Evolutionary conservation across 2,113 vertebrate genomes (phyloP).

Genomic region (Poeciliopsis prolifica): DNA sequence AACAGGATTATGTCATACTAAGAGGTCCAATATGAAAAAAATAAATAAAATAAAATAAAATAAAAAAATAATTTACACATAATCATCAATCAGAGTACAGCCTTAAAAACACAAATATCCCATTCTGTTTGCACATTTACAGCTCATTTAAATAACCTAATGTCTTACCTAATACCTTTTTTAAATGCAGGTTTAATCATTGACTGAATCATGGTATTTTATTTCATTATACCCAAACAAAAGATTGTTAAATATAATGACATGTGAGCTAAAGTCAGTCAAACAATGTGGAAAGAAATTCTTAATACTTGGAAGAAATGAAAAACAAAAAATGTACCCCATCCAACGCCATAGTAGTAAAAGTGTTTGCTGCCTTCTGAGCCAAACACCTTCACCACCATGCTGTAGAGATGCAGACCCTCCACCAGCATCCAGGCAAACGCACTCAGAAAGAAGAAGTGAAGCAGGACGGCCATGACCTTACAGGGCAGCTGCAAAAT

Average conservation of each 20-base stretch:
- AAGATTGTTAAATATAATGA: neutral
- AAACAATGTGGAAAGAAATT: neutral
- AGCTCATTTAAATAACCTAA: conserved; percentile 31
- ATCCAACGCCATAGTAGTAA: conserved; percentile 92
- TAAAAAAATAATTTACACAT: conserved; percentile 13
- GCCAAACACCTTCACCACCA: conserved; percentile 96
- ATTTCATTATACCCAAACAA: neutral
- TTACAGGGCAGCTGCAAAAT: conserved; percentile 86
- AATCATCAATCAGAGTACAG: conserved; percentile 32
- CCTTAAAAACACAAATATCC: conserved; percentile 31
- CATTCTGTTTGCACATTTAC: neutral
- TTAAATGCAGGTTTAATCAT: neutral
- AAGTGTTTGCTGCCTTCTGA: conserved; percentile 93
- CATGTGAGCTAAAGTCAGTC: neutral
- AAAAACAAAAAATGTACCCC: conserved; percentile 82
- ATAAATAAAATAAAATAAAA: neutral
- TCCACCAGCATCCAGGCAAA: conserved; percentile 99
- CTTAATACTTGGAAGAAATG: neutral
- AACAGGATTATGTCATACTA: conserved; percentile 57
- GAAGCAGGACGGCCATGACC: conserved; percentile 89
- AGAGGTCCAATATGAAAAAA: conserved; percentile 68
- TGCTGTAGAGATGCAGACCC: conserved; percentile 95
- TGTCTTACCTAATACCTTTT: neutral
- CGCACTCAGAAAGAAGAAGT: conserved; percentile 94
- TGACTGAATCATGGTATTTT: neutral